Percentiles rank a stretch among this genome's conserved stretches.
Conservation (phyloP, 1,140 invertebrate genomes). For the Samia ricini region DNA sequence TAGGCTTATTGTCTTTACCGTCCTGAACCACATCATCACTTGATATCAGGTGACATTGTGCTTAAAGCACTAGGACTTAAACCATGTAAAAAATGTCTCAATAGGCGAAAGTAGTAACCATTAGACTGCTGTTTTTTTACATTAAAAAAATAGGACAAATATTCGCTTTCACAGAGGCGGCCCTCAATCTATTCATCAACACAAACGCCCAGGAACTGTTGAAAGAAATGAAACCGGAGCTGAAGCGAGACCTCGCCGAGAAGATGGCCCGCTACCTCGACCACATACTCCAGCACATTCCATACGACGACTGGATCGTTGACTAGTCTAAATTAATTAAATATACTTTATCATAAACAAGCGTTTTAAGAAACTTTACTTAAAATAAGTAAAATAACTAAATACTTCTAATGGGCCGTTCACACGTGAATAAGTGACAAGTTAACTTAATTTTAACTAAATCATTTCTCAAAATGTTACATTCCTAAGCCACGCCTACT, state of each 20-base stretch:
- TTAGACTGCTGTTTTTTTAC: too few species aligned
- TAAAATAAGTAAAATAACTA: background rate
- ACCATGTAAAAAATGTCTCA: too few species aligned
- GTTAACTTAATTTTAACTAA: too few species aligned
- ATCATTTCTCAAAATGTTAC: too few species aligned
- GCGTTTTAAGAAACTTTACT: background rate
- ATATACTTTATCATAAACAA: background rate
- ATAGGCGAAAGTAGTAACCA: too few species aligned
- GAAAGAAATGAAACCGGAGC: conserved; percentile 91
- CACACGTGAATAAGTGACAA: too few species aligned
- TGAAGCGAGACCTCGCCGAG: conserved; percentile 85
- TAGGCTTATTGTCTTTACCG: too few species aligned
- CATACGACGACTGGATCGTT: conserved; percentile 85
- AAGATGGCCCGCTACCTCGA: conserved; percentile 87
- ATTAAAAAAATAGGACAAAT: background rate
- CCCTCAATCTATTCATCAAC: conserved; percentile 91
- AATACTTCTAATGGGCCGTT: background rate
- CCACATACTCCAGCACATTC: conserved; percentile 85
- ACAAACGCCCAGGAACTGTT: conserved; percentile 88
- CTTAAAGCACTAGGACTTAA: too few species aligned
- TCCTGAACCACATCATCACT: too few species aligned
- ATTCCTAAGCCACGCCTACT: too few species aligned
- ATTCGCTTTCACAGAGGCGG: conserved; percentile 81
- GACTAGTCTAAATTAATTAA: conserved; percentile 27
- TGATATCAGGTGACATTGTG: too few species aligned